phyloP scores from a whole-genome alignment of 2,888 invertebrate genomes.

The Dyspetes luteomarginatus region DNA sequence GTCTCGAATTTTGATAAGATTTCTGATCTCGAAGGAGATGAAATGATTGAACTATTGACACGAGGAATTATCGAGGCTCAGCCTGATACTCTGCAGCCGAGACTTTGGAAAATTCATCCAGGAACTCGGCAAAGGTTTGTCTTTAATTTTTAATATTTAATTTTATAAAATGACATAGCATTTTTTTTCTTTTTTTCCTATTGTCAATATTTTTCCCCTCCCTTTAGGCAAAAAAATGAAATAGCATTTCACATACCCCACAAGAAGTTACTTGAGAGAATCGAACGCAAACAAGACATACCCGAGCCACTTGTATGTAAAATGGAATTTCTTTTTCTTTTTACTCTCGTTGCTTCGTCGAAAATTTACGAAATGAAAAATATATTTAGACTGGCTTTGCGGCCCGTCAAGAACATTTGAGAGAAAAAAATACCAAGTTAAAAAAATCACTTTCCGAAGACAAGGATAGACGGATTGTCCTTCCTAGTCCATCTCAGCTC shows the following conservation, averaged over 20 bases:
- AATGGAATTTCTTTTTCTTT: not conserved
- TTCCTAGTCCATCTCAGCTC: conserved; percentile 25
- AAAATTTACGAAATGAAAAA: not conserved
- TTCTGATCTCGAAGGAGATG: not conserved
- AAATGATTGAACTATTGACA: not conserved
- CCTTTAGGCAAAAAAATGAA: conserved; percentile 73
- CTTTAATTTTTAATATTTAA: not conserved
- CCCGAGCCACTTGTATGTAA: conserved; percentile 86
- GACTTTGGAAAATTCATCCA: conserved; percentile 57
- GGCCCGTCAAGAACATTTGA: conserved; percentile 84
- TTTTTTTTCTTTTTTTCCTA: not conserved
- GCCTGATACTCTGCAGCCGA: conserved; percentile 30
- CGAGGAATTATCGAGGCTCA: not conserved
- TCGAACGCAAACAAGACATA: conserved; percentile 85
- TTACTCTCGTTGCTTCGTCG: not conserved
- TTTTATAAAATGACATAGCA: not conserved
- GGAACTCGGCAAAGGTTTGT: conserved; percentile 36
- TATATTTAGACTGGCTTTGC: conserved; percentile 85
- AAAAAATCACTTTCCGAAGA: conserved; percentile 43
- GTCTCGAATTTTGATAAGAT: not conserved
- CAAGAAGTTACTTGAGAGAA: conserved; percentile 86
- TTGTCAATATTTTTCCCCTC: not conserved
- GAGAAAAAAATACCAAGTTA: conserved; percentile 78
- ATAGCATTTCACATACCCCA: conserved; percentile 87
- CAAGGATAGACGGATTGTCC: conserved; percentile 1